These are phyloP conservation scores for Carcina quercana DNA, from an alignment of 2,888 invertebrate genomes.

Conservation along the genomic window DNA sequence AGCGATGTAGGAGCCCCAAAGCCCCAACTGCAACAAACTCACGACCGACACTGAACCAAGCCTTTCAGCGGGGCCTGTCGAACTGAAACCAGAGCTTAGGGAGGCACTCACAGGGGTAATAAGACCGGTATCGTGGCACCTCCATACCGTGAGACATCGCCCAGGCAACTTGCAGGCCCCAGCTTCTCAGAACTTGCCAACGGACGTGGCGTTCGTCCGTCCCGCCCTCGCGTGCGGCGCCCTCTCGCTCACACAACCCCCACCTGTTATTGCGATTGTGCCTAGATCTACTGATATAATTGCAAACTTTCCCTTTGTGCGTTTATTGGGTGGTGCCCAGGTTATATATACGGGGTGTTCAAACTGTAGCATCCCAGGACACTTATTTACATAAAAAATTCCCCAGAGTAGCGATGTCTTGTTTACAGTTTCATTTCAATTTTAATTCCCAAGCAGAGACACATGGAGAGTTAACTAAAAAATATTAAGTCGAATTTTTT, in stretches of 20 bases:
- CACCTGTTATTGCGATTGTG: conserved; percentile 38
- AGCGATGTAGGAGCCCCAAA: no score
- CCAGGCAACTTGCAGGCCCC: conserved; percentile 59
- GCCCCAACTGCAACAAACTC: no score
- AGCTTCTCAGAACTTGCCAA: conserved; percentile 34
- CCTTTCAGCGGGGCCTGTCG: no score
- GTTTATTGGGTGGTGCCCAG: conserved; percentile 17
- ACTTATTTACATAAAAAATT: no score
- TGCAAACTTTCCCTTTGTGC: conserved; percentile 33
- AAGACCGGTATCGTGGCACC: conserved; percentile 68
- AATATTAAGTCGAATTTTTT: no score
- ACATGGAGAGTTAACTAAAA: no score
- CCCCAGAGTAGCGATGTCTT: no score
- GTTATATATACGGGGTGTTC: no score
- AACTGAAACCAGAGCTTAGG: no score
- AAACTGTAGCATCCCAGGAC: no score
- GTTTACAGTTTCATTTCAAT: no score
- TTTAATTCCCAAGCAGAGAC: no score
- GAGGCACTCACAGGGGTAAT: conserved; percentile 64
- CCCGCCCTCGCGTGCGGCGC: conserved; percentile 24
- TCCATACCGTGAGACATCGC: conserved; percentile 66
- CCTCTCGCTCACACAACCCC: conserved; percentile 42
- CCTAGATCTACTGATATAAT: conserved; percentile 41
- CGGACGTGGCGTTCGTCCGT: conserved; percentile 8
- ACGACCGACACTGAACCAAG: neutral